Evolutionary conservation across 2,797 vertebrate species (phyloP).

Genomic region (Bufotes viridis): DNA sequence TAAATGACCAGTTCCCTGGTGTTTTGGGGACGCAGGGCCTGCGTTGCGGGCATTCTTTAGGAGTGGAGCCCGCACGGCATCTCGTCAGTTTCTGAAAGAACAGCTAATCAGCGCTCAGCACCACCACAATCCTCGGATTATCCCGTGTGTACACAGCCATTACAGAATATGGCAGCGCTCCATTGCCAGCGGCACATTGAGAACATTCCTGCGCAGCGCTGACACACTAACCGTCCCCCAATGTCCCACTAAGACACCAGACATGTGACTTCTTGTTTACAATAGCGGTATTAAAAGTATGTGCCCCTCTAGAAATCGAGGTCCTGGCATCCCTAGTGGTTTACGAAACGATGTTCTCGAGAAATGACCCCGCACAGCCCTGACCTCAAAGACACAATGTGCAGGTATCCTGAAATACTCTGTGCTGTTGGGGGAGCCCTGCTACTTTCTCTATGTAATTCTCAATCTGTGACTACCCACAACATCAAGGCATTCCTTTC

Average conservation of each 20-base stretch:
- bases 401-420: not conserved
- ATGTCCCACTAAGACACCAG: not conserved
- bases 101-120: constrained; percentile 34
- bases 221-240: not conserved
- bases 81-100: constrained; percentile 41
- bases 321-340: not conserved
- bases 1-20: not conserved
- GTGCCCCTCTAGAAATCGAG: not conserved
- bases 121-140: constrained; percentile 50
- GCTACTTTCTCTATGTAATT: not conserved
- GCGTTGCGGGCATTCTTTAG: not conserved
- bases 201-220: constrained; percentile 44
- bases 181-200: constrained; percentile 33
- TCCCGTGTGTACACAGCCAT: constrained; percentile 48
- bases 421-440: not conserved
- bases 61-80: constrained; percentile 30
- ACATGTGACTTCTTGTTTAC: constrained; percentile 30
- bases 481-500: not conserved
- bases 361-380: too few relatives aligned
- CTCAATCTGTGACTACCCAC: too few relatives aligned
- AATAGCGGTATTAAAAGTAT: not conserved
- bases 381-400: not conserved
- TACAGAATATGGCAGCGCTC: constrained; percentile 43
- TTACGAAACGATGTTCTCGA: not conserved
- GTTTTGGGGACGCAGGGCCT: not conserved